Conservation (phyloP, 2,888 invertebrate genomes). For the Isoperla grammatica region DNA sequence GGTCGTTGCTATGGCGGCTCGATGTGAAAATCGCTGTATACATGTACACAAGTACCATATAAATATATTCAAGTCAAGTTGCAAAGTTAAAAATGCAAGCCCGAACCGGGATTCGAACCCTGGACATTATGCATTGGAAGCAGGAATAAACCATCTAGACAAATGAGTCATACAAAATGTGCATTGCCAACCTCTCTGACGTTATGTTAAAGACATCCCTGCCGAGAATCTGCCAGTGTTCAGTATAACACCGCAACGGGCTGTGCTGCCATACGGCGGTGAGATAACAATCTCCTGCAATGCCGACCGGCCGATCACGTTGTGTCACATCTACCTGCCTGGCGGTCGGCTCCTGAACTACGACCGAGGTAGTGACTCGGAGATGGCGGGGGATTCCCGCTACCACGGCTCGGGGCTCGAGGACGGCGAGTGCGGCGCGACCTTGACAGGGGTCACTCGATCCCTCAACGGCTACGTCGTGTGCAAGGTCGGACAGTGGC, state of each 20-base stretch:
- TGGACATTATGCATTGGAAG: no score
- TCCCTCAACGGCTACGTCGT: background rate
- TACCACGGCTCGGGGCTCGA: background rate
- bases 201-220: no score
- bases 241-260: background rate
- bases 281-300: background rate
- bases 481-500: background rate
- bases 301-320: conserved; percentile 1
- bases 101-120: no score
- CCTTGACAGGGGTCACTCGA: background rate
- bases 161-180: no score
- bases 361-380: background rate
- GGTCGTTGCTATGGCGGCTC: no score
- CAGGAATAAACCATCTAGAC: no score
- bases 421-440: background rate
- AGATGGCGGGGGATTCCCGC: background rate
- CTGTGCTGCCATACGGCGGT: background rate
- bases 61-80: no score
- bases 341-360: conserved; percentile 3
- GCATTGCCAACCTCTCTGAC: no score
- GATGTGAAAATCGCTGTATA: no score
- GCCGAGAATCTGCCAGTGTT: background rate
- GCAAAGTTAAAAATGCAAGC: no score
- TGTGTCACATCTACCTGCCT: conserved; percentile 4
- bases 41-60: no score